Conservation (phyloP, 2,888 invertebrate species). For the Oeneis ivallda region DNA sequence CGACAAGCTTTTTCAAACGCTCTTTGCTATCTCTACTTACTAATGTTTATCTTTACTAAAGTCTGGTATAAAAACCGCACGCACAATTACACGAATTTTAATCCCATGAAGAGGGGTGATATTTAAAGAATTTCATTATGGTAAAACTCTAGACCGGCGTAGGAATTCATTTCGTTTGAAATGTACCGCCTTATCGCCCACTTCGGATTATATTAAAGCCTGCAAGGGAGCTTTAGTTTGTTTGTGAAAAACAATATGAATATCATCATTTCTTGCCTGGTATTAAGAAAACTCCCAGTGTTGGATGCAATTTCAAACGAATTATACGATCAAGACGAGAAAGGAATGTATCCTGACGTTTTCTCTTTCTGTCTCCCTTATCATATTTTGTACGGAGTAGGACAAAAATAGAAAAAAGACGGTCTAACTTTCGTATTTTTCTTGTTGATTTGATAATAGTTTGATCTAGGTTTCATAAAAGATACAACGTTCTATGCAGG, state of each 20-base stretch:
- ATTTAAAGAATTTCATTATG: slow-evolving; percentile 79
- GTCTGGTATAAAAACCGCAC: slow-evolving; percentile 43
- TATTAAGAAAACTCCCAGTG: background rate
- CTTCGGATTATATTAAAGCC: slow-evolving; percentile 65
- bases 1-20: background rate
- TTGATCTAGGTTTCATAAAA: too few relatives aligned
- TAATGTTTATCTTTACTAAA: background rate
- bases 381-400: too few relatives aligned
- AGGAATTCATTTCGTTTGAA: slow-evolving; percentile 69
- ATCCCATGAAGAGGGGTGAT: slow-evolving; percentile 61
- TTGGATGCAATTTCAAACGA: background rate
- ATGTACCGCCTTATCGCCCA: slow-evolving; percentile 58
- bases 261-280: background rate
- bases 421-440: background rate
- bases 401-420: background rate
- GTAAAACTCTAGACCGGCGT: slow-evolving; percentile 63
- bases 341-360: too few relatives aligned
- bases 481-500: too few relatives aligned
- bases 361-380: too few relatives aligned
- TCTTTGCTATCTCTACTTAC: background rate
- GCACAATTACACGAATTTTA: slow-evolving; percentile 71
- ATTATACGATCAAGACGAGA: background rate
- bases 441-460: too few relatives aligned
- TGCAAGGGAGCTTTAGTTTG: slow-evolving; percentile 60
- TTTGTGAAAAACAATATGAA: slow-evolving; percentile 16